Base-by-base conservation (phyloP, 2,113 vertebrate species). In the Melanocharis versteri region DNA sequence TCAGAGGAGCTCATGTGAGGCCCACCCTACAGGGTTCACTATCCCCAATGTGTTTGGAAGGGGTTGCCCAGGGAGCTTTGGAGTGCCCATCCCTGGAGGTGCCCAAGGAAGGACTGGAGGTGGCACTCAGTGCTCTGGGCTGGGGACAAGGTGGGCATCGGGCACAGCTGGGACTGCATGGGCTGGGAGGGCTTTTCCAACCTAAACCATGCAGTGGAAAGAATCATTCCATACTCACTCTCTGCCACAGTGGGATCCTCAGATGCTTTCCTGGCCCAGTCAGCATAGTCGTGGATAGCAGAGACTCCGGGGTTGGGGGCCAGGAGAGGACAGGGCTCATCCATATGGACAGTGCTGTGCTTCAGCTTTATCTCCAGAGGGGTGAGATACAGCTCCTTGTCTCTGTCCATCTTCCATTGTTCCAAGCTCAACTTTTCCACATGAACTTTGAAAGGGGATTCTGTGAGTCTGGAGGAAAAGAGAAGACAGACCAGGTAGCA, bases 361-460 rank as follows among this genome's bases (percentile, higher is more conserved):
- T 98, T 98, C 94, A 99, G 98, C 71, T 98, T 98, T 61, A 99
- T 99, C 96, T 99, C 98, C 93, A 99, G 97, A 17, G 99, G 99
- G 61, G 84, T 97, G 84, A 98, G 98, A 73, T 99, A 98, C 44
- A 98, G 92, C 0, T 96, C 88, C 39, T 97, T 97, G 37, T 98
- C 97, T 73, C 97, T 96, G 17, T 97, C 96, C 5, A 68, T 21
- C 27, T 95, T 92, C 90, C 87, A 93, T 10, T 98, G 96, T 42
- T 98, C 97, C 88, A 98, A 91, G 79, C 97, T 98, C 75, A 99
- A 89, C 92, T 98, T 99, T 98, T 99, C 99, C 89, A 99, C 9
- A 2, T 98, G 97, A 50, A 99, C 99, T 96, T 99, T 99, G 94
- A 99, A 99, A 42, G 98, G 97, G 37, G 98, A 99, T 26, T 99